A percentile compares a stretch with the other conserved stretches of the same genome.
Evolutionary conservation across 2,888 invertebrate genomes (phyloP).

Genomic region (Cepaea hortensis): DNA sequence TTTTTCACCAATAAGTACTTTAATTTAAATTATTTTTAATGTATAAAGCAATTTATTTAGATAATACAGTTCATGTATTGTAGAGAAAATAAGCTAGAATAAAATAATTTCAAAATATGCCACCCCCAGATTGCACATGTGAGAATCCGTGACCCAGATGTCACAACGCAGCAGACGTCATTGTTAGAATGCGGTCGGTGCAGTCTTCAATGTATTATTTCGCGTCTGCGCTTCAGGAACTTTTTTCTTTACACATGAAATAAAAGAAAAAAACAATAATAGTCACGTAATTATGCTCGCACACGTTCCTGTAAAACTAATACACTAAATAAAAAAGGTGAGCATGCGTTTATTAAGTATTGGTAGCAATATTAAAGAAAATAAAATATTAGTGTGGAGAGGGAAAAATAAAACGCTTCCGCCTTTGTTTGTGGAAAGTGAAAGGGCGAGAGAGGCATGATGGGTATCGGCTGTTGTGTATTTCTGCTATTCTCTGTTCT

Average conservation of each 20-base stretch:
- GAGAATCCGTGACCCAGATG: slow-evolving; percentile 17
- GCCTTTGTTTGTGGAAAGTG: slow-evolving; percentile 32
- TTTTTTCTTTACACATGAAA: not conserved
- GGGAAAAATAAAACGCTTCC: slow-evolving; percentile 11
- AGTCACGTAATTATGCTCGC: no score
- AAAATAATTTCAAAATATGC: not conserved
- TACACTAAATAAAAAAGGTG: no score
- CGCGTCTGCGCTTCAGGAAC: not conserved
- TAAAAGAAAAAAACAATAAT: no score
- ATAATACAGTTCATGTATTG: not conserved
- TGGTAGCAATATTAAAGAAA: no score
- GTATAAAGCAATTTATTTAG: not conserved
- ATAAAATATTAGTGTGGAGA: not conserved
- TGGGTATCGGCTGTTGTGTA: slow-evolving; percentile 32
- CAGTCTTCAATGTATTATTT: slow-evolving; percentile 16
- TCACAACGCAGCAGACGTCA: slow-evolving; percentile 30
- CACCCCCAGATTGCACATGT: not conserved
- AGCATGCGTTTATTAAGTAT: no score
- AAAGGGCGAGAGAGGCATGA: slow-evolving; percentile 31
- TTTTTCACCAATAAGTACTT: no score
- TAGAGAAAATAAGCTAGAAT: not conserved
- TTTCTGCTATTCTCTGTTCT: slow-evolving; percentile 21
- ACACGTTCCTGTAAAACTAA: no score
- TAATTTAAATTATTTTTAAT: no score
- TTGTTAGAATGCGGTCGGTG: slow-evolving; percentile 36